phyloP scores from a whole-genome alignment of 1,140 invertebrate species.

The Zaprionus davidi region DNA sequence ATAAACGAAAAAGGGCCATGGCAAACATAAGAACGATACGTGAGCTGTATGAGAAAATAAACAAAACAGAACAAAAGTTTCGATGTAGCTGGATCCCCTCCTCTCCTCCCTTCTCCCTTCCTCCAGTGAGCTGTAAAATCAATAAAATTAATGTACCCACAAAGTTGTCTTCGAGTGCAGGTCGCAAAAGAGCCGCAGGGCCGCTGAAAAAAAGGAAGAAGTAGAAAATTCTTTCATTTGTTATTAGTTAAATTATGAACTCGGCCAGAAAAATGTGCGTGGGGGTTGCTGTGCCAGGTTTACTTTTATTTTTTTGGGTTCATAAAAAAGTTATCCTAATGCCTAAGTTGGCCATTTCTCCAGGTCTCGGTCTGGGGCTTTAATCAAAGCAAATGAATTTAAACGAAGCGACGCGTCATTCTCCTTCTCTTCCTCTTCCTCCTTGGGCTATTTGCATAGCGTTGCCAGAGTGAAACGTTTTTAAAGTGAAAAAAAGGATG shows the following conservation, averaged over 20 bases:
- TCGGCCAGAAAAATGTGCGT: slow-evolving; percentile 21
- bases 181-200: slow-evolving; percentile 27
- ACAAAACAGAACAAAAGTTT: slow-evolving; percentile 36
- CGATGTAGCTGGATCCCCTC: background rate
- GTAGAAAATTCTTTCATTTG: slow-evolving; percentile 39
- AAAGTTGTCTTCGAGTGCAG: slow-evolving; percentile 41
- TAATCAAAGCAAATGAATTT: slow-evolving; percentile 82
- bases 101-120: background rate
- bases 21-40: slow-evolving; percentile 40
- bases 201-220: slow-evolving; percentile 21
- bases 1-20: slow-evolving; percentile 43
- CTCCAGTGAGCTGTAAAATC: slow-evolving; percentile 26
- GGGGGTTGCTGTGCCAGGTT: background rate
- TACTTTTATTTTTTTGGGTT: slow-evolving; percentile 8
- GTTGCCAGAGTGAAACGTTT: slow-evolving; percentile 69
- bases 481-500: slow-evolving; percentile 79
- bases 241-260: slow-evolving; percentile 67
- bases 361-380: slow-evolving; percentile 35
- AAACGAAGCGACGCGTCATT: slow-evolving; percentile 66
- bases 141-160: slow-evolving; percentile 53
- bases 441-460: slow-evolving; percentile 70
- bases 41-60: slow-evolving; percentile 59
- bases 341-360: slow-evolving; percentile 33
- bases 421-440: too few species aligned
- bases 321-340: slow-evolving; percentile 47